These are phyloP conservation scores for Oreotrochilus melanogaster DNA, from an alignment of 2,113 vertebrate species.

Conservation along the genomic window DNA sequence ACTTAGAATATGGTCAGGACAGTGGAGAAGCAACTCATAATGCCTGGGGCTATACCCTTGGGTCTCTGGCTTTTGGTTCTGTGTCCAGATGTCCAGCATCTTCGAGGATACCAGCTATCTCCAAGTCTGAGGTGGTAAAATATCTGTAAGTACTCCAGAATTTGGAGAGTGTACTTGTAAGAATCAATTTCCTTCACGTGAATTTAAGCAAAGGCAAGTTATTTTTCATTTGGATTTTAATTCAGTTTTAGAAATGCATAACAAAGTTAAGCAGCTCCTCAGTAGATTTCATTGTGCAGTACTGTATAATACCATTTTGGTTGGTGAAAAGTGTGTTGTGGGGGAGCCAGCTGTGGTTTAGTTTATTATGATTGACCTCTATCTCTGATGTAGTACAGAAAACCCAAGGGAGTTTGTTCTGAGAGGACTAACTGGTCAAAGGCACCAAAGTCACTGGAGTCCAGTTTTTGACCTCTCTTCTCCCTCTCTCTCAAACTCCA, in stretches of 20 bases:
- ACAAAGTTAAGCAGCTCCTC: neutral
- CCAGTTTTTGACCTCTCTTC: neutral
- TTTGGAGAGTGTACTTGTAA: neutral
- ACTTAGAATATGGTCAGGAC: neutral
- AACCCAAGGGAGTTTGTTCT: neutral
- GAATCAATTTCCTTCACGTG: neutral
- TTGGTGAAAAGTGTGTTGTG: neutral
- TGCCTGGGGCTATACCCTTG: neutral
- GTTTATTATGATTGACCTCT: neutral
- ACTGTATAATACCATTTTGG: neutral
- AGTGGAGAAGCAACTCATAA: neutral
- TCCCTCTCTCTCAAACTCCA: conserved; percentile 51
- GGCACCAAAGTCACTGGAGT: neutral
- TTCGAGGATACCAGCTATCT: neutral
- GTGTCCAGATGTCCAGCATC: neutral
- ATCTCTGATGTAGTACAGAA: neutral
- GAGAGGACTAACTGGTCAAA: neutral
- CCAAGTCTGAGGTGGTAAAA: neutral
- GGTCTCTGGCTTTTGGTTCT: neutral
- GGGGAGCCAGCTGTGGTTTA: neutral
- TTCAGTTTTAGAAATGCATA: neutral
- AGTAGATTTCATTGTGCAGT: neutral
- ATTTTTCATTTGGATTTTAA: neutral
- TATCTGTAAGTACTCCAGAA: neutral
- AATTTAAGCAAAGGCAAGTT: neutral